These are phyloP conservation scores for Micronisus gabar DNA, from an alignment of 2,113 vertebrate species.

Conservation along the genomic window DNA sequence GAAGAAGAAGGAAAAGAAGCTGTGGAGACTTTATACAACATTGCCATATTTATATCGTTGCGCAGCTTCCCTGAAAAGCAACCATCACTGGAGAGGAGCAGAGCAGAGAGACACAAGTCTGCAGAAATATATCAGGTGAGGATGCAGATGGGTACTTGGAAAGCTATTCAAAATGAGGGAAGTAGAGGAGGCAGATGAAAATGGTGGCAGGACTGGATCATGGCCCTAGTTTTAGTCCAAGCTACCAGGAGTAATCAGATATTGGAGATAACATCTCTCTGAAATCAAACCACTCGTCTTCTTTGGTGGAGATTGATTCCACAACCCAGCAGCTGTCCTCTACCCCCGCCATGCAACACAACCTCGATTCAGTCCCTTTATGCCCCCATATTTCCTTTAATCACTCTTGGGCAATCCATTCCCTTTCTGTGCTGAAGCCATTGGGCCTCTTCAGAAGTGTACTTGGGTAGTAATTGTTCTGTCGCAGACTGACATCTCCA, in stretches of 20 bases:
- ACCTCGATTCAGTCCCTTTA: neutral
- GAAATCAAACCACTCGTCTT: neutral
- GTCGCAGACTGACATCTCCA: neutral
- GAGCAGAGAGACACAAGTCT: neutral
- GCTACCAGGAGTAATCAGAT: neutral
- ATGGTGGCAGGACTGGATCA: fast-evolving
- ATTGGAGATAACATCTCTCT: neutral
- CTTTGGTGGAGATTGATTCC: neutral
- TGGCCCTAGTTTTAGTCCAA: neutral
- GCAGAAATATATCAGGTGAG: neutral
- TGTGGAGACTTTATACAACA: neutral
- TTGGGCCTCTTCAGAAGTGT: neutral
- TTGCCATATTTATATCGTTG: neutral
- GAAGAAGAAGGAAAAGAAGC: neutral
- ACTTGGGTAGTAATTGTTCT: neutral
- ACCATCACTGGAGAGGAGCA: neutral
- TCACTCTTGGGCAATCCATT: neutral
- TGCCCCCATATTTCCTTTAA: neutral
- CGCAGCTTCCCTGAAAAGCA: neutral
- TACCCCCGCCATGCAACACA: fast-evolving
- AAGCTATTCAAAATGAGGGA: neutral
- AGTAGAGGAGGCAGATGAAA: too few relatives aligned
- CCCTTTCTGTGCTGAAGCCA: neutral
- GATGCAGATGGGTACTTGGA: neutral
- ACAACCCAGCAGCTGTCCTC: neutral